Evolutionary conservation across 1,140 invertebrate species (phyloP).

Genomic region (Drosophila lacteicornis): DNA sequence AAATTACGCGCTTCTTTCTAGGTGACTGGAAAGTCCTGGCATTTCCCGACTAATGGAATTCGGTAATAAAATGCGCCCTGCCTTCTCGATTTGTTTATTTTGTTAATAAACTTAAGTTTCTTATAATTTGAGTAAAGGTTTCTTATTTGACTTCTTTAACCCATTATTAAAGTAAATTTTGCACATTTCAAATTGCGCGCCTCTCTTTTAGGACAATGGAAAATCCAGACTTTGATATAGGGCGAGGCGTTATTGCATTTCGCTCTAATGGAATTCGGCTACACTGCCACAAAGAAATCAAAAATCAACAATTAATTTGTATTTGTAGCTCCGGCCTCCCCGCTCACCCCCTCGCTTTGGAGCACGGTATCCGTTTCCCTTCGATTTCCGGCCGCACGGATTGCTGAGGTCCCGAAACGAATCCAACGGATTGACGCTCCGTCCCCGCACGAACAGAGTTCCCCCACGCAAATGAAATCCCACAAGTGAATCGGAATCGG

Average conservation of each 20-base stretch:
- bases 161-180: neutral
- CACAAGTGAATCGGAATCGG: slow-evolving; percentile 33
- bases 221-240: neutral
- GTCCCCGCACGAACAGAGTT: neutral
- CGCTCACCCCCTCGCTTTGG: neutral
- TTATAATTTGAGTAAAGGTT: neutral
- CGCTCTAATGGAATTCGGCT: neutral
- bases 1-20: too few species aligned
- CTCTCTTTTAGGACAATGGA: neutral
- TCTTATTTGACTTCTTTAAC: neutral
- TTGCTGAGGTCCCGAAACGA: neutral
- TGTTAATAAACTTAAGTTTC: too few species aligned
- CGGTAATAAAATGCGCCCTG: too few species aligned
- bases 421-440: neutral
- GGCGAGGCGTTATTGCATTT: neutral
- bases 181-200: neutral
- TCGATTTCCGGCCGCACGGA: neutral
- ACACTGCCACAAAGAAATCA: slow-evolving; percentile 14
- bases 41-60: too few species aligned
- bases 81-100: too few species aligned
- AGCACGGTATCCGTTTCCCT: neutral
- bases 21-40: too few species aligned
- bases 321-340: neutral
- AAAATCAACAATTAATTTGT: slow-evolving; percentile 19
- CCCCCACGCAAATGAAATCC: slow-evolving; percentile 30